phyloP scores from a whole-genome alignment of 2,797 vertebrate genomes.

The Tragelaphus oryx region DNA sequence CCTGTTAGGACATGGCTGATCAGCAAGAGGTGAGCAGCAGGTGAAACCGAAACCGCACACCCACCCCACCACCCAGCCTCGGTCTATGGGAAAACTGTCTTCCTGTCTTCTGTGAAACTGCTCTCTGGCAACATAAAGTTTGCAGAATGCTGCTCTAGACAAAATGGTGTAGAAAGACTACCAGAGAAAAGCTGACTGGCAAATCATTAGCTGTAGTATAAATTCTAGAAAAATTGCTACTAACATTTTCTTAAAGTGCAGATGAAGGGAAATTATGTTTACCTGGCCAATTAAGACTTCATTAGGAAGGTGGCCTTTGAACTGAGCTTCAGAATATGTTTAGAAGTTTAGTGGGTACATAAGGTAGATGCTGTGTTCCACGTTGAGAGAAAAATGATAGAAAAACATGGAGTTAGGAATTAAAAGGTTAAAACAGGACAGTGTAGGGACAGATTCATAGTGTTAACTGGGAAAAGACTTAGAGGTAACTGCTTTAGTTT shows the following conservation, averaged over 20 bases:
- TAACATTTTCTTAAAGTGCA: neutral
- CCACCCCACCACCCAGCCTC: fast-evolving
- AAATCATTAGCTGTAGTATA: neutral
- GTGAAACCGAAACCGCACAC: neutral
- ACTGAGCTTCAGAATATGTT: neutral
- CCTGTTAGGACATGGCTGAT: neutral
- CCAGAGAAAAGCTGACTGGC: neutral
- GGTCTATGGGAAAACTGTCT: neutral
- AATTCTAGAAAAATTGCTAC: neutral
- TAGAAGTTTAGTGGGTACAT: neutral
- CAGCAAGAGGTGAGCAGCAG: neutral
- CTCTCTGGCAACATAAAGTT: neutral
- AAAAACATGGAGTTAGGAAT: neutral
- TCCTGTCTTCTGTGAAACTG: neutral
- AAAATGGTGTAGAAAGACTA: neutral
- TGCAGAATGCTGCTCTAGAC: neutral
- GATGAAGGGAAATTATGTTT: neutral
- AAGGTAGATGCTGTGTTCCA: neutral
- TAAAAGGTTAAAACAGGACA: neutral
- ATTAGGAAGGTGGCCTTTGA: neutral
- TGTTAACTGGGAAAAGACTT: neutral
- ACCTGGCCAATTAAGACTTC: neutral
- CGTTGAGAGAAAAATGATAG: neutral
- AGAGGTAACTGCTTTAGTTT: neutral
- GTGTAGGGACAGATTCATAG: neutral